Base-by-base conservation (phyloP, 2,113 vertebrate species). In the Strix aluco region DNA sequence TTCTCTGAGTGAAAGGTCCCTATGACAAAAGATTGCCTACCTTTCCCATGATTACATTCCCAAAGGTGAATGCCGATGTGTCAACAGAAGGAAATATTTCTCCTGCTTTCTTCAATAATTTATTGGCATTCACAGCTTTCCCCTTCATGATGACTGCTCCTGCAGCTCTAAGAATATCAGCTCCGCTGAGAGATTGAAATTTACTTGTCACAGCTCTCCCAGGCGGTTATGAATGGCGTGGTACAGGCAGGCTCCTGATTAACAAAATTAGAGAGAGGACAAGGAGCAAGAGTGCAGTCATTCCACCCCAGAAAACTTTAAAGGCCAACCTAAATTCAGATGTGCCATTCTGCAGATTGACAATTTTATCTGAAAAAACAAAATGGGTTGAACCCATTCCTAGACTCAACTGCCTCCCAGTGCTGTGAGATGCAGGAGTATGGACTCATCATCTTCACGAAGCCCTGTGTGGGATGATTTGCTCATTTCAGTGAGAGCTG, bases 81-180 rank as follows among this genome's bases (percentile, higher is more conserved):
- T 97, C 95, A 96, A 93, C 97, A 94, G 95, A 95, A 95, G 88
- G 92, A 97, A 97, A 96, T 97, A 97, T 95, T 96, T 97, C 96
- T 95, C 78, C 86, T 91, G 84, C 89, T 97, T 96, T 95, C 97
- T 96, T 97, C 96, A 97, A 97, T 97, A 97, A 97, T 97, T 95
- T 97, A 97, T 97, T 95, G 94, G 74, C 2, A 58, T 94, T 95
- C 96, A 94, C 83, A 94, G 97, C 70, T 87, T 97, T 95, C 92
- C 54, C 95, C 97, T 97, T 95, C 95, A 89, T 94, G 96, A 96
- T 96, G 95, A 95, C 83, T 97, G 86, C 84, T 95, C 81, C 92
- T 96, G 86, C 81, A 97, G 88, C 86, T 95, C 89, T 94, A 87
- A 94, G 92, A 96, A 96, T 97, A 97, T 91, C 96, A 92, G 84